phyloP scores from a whole-genome alignment of 1,140 invertebrate genomes.

The Spodoptera litura region DNA sequence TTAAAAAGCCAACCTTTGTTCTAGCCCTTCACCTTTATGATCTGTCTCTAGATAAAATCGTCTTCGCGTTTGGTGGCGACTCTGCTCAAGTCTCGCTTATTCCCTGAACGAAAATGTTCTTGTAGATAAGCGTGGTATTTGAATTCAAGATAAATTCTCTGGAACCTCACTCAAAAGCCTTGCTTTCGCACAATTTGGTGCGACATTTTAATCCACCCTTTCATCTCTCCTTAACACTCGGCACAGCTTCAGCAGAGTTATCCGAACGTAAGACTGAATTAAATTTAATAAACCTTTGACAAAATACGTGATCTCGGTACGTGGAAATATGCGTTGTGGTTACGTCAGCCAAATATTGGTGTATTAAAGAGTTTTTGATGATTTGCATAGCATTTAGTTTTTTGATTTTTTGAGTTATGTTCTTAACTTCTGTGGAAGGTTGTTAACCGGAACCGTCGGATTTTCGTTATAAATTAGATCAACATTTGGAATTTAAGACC shows the following conservation, averaged over 20 bases:
- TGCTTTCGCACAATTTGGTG: background rate
- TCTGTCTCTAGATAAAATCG: background rate
- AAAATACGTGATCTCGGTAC: background rate
- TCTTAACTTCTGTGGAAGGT: no score
- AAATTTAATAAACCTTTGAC: slow-evolving; percentile 1
- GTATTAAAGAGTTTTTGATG: no score
- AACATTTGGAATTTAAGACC: no score
- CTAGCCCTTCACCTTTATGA: background rate
- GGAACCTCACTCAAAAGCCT: slow-evolving; percentile 7
- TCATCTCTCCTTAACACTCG: slow-evolving; percentile 28
- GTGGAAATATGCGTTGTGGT: no score
- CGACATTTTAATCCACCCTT: slow-evolving; percentile 32
- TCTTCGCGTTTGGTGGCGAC: background rate
- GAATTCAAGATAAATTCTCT: slow-evolving; percentile 16
- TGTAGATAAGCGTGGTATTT: slow-evolving; percentile 15
- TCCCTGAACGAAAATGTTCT: background rate
- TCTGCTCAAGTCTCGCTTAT: background rate
- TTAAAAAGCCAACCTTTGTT: background rate
- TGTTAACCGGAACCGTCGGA: no score
- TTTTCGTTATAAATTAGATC: no score
- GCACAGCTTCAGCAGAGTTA: slow-evolving; percentile 9
- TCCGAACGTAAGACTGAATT: slow-evolving; percentile 17
- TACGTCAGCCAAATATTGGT: no score
- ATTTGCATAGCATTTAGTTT: no score
- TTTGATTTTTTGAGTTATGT: no score